phyloP scores from a whole-genome alignment of 1,140 invertebrate species.

The Coptotermes formosanus region DNA sequence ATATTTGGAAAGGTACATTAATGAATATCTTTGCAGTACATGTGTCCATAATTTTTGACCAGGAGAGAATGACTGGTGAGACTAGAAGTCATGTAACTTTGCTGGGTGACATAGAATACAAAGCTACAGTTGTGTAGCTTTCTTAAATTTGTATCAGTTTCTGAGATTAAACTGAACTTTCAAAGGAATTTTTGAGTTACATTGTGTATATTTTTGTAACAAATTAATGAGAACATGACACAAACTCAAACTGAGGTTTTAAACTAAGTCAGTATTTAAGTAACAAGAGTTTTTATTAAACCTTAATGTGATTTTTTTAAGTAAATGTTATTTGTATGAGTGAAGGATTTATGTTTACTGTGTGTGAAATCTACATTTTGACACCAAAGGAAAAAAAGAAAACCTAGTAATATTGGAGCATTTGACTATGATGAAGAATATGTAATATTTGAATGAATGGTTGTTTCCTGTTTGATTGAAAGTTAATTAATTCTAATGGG shows the following conservation, averaged over 20 bases:
- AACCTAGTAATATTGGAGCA: not conserved
- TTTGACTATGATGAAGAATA: not conserved
- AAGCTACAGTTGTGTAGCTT: too few species aligned
- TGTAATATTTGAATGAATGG: constrained; percentile 4
- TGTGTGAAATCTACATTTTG: constrained; percentile 23
- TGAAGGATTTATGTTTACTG: not conserved
- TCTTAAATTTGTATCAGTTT: too few species aligned
- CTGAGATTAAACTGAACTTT: too few species aligned
- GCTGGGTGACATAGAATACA: too few species aligned
- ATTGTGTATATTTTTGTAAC: constrained; percentile 23
- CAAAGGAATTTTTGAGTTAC: too few species aligned
- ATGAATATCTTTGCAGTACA: too few species aligned
- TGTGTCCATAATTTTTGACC: too few species aligned
- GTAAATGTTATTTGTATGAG: constrained; percentile 12
- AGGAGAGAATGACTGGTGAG: too few species aligned
- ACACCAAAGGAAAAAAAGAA: constrained; percentile 23
- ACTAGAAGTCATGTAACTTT: too few species aligned
- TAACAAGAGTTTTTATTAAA: constrained; percentile 18
- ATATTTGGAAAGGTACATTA: too few species aligned
- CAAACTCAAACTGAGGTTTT: constrained; percentile 16
- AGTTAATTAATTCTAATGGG: constrained; percentile 22
- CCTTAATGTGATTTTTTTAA: constrained; percentile 15
- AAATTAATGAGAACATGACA: constrained; percentile 23
- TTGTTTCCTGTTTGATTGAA: constrained; percentile 26
- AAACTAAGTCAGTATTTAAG: constrained; percentile 19